Evolutionary conservation across 2,888 invertebrate species (phyloP), one percentile per base, ranked within the genome.

Genomic region (Pollenia angustigena): DNA sequence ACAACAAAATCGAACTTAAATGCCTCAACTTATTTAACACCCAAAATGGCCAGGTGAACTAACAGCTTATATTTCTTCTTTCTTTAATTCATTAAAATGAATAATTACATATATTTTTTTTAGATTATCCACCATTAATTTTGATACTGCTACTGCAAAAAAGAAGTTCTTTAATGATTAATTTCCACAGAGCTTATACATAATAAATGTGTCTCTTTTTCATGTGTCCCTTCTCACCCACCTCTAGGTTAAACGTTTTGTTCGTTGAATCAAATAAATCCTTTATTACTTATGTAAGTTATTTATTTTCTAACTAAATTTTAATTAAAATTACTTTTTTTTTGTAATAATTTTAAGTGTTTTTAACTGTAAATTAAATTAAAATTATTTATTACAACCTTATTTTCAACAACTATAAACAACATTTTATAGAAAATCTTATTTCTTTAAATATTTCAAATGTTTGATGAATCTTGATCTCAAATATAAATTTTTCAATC

Each of bases 141-240:
- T 90, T 83, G 88, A 89, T 62, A 89, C 88, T 42, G 79, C 88
- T n/a, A 89, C 90, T 0, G 87, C 90, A 18, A 90, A 90, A 81
- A 90, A 89, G 75, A 90, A 90, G 75, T 90, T 90, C 74, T 90
- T 90, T 64, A 84, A 88, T 56, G 88, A 87, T 62, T 87, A 84
- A 78, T 40, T 72, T 16, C 42, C 58, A n/a, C 14, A 42, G 18
- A 9, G 14, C 52, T 54, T 52, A 4, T 50, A 14, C 48, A 32
- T 11, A n/a, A 52, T 54, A 56, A 42, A 18, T 18, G 56, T 10
- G 14, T 6, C 16, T 50, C 10, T 2, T 12, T 8, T 2, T 12
- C n/a, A 11, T 48, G 2, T 2, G 12, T 12, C 32, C 8, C 18
- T 64, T 12, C 9, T 60, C 46, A 68, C 7, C 16, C 9, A 69